phyloP scores from a whole-genome alignment of 37 sponge, comb jelly and placozoan genomes.

The Dysidea cf. avara region DNA sequence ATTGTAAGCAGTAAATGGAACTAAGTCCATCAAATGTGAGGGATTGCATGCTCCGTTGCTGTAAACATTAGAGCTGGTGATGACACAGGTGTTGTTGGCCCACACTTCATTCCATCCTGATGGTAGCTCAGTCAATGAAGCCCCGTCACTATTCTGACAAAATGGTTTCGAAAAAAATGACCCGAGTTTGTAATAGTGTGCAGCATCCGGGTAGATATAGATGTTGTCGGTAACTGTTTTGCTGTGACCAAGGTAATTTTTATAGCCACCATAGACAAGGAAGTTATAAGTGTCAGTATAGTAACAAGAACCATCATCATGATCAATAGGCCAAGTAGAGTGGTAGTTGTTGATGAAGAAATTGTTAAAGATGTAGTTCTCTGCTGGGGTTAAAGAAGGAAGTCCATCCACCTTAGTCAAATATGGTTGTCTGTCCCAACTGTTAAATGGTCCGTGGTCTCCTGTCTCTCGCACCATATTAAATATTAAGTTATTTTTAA shows the following conservation, averaged over 20 bases:
- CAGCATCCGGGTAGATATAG: constrained; percentile 47
- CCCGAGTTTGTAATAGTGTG: not conserved
- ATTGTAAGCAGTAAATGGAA: constrained; percentile 52
- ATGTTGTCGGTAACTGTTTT: constrained; percentile 35
- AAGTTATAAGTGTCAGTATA: constrained; percentile 55
- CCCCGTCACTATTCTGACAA: constrained; percentile 53
- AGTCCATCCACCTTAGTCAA: constrained; percentile 19
- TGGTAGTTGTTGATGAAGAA: constrained; percentile 58
- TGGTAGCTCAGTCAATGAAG: constrained; percentile 13
- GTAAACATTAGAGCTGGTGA: constrained; percentile 46
- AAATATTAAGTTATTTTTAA: constrained; percentile 47
- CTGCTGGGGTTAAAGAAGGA: constrained; percentile 34
- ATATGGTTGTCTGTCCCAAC: constrained; percentile 59
- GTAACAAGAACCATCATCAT: constrained; percentile 62
- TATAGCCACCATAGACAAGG: constrained; percentile 57
- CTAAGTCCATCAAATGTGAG: constrained; percentile 13
- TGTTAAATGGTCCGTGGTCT: constrained; percentile 62
- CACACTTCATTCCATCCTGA: constrained; percentile 57
- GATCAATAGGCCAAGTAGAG: constrained; percentile 53
- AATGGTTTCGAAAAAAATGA: constrained; percentile 15
- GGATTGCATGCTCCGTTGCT: constrained; percentile 29
- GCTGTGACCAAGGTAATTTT: constrained; percentile 51
- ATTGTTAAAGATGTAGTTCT: constrained; percentile 22
- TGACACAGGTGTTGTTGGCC: constrained; percentile 57
- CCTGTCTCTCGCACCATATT: constrained; percentile 61